Evolutionary conservation across 1,140 invertebrate species (phyloP).

Genomic region (Mycetomoellerius zeteki): DNA sequence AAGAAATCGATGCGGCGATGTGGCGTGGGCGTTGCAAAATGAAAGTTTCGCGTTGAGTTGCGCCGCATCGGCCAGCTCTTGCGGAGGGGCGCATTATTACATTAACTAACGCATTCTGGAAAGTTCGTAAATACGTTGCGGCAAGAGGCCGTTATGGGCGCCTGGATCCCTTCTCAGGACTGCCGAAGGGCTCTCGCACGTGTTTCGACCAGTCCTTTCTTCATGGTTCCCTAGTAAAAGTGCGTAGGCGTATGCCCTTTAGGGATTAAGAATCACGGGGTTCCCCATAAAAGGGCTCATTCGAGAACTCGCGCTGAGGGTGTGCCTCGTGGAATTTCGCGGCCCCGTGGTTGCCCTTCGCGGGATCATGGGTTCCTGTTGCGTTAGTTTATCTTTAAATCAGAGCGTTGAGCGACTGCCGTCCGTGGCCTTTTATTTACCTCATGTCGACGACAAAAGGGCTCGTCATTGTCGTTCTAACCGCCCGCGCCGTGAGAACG

Average conservation of each 20-base stretch:
- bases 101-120: constrained; percentile 54
- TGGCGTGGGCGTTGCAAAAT: not conserved
- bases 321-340: constrained; percentile 63
- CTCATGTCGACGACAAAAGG: constrained; percentile 7
- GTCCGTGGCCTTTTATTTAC: constrained; percentile 17
- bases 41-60: not conserved
- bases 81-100: constrained; percentile 9
- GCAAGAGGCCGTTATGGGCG: constrained; percentile 35
- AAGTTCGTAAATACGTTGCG: constrained; percentile 46
- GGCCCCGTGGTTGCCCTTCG: constrained; percentile 2
- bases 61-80: not conserved
- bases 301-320: constrained; percentile 49
- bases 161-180: constrained; percentile 69
- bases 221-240: constrained; percentile 86
- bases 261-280: constrained; percentile 78
- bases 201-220: constrained; percentile 76
- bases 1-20: not conserved
- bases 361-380: constrained; percentile 82
- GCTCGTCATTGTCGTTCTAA: not conserved
- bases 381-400: constrained; percentile 82
- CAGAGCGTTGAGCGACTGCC: constrained; percentile 67
- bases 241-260: constrained; percentile 87
- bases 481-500: constrained; percentile 1
- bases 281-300: constrained; percentile 65
- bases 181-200: constrained; percentile 78